Base-by-base conservation (phyloP, 2,888 invertebrate species). In the Oligia strigilis region DNA sequence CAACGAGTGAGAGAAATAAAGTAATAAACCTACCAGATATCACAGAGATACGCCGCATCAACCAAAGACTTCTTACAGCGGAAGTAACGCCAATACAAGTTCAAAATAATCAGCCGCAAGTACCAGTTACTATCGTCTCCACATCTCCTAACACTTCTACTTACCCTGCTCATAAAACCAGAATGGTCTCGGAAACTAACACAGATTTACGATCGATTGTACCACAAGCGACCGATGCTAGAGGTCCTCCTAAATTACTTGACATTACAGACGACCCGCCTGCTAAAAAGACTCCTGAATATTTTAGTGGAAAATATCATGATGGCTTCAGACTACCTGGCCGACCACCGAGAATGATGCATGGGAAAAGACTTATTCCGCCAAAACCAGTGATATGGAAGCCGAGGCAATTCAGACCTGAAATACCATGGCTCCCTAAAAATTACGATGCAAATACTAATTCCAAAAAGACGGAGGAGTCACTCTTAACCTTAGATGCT, bases 41-140 rank as follows among this genome's bases (percentile, higher is more conserved):
- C 82, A 89, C 92, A 2, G 91, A 95, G 86, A 92, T 95, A 64
- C 92, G 95, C 36, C 92, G 92, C 23, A 92, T 94, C 23, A 96
- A 96, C 82, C 94, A 96, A 89, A 91, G 91, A n/a, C 88, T 96
- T 72, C 90, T 94, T 5, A 94, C 94, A 36, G 96, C 95, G 3
- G 94, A 96, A 92, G 94, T 96, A 1, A 91, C 94, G 11, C 96
- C 96, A 3, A 93, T 95, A 65, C 91, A 90, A 83, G 73, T 91
- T 13, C 83, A 87, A 65, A 85, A 81, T 46, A 83, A 55, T 46
- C 73, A 62, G 75, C 49, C n/a, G 1, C 77, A 80, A 65, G 84
- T 86, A 49, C 88, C 88, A 17, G 89, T 84, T 13, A 72, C 85
- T 74, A 70, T 89, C 13, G 75, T 88, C 11, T 3, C 79, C 11